Evolutionary conservation across 2,888 invertebrate genomes (phyloP).

Genomic region (Apamea monoglypha): DNA sequence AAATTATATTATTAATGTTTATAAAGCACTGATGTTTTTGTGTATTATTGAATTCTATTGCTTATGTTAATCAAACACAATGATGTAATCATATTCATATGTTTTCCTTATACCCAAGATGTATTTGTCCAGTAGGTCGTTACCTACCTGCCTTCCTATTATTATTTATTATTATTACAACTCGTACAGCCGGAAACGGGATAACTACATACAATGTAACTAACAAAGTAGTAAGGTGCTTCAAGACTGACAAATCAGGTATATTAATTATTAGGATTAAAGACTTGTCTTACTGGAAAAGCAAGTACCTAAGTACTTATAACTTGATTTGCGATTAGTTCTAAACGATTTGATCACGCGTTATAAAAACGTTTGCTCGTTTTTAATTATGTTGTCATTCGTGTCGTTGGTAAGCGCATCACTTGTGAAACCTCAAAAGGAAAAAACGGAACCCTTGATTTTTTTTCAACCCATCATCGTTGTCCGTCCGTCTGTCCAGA

Average conservation of each 20-base stretch:
- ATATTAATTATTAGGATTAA: neutral
- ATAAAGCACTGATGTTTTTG: conserved; percentile 11
- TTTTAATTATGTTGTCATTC: neutral
- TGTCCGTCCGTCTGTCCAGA: neutral
- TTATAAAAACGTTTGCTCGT: neutral
- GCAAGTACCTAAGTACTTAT: neutral
- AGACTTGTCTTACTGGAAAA: neutral
- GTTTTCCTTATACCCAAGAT: neutral
- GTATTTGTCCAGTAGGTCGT: neutral
- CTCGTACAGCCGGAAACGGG: conserved; percentile 12
- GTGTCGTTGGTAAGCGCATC: neutral
- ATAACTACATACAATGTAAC: neutral
- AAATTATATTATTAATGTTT: conserved; percentile 4
- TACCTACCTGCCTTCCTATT: neutral
- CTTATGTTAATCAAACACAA: conserved; percentile 1
- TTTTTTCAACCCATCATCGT: too few species aligned
- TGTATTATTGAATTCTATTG: conserved; percentile 3
- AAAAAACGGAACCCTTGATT: neutral
- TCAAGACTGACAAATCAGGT: neutral
- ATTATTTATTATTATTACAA: conserved; percentile 3
- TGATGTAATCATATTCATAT: conserved; percentile 32
- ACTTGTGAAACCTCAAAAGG: neutral
- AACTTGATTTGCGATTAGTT: neutral
- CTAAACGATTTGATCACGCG: neutral
- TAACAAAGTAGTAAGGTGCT: neutral